These are phyloP conservation scores for Chrysolina oricalcia DNA, from an alignment of 2,888 invertebrate species.

Conservation along the genomic window DNA sequence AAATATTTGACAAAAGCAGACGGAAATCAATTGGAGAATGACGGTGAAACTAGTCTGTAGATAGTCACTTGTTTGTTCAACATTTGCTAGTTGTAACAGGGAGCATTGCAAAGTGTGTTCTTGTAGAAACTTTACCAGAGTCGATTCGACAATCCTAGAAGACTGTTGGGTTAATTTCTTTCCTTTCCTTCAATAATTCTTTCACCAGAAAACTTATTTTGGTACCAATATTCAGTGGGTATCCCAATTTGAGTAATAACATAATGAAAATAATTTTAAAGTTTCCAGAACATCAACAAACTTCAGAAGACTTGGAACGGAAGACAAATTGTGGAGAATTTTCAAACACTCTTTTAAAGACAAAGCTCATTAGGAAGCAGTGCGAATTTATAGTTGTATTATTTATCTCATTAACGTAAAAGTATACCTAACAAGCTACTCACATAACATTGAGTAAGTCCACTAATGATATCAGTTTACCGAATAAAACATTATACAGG, in stretches of 20 bases:
- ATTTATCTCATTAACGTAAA: slow-evolving; percentile 6
- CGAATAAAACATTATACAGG: slow-evolving; percentile 36
- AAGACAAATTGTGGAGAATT: neutral
- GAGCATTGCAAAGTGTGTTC: too few species aligned
- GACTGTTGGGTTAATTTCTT: too few species aligned
- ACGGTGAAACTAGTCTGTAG: too few species aligned
- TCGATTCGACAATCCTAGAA: too few species aligned
- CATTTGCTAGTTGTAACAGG: too few species aligned
- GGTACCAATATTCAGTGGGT: neutral
- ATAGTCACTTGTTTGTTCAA: too few species aligned
- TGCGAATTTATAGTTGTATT: neutral
- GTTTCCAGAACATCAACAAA: neutral
- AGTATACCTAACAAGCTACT: slow-evolving; percentile 14
- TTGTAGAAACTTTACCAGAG: too few species aligned
- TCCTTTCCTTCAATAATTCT: too few species aligned
- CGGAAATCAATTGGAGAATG: too few species aligned
- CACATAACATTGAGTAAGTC: neutral
- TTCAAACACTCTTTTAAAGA: neutral
- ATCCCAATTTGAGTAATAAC: too few species aligned
- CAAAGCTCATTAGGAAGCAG: neutral
- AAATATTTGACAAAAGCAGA: too few species aligned
- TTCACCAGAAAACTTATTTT: neutral
- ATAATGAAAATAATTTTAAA: too few species aligned
- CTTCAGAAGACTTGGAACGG: neutral
- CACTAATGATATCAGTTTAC: slow-evolving; percentile 15